Base-by-base conservation (phyloP, 2,797 vertebrate genomes). In the Tangara arthus region DNA sequence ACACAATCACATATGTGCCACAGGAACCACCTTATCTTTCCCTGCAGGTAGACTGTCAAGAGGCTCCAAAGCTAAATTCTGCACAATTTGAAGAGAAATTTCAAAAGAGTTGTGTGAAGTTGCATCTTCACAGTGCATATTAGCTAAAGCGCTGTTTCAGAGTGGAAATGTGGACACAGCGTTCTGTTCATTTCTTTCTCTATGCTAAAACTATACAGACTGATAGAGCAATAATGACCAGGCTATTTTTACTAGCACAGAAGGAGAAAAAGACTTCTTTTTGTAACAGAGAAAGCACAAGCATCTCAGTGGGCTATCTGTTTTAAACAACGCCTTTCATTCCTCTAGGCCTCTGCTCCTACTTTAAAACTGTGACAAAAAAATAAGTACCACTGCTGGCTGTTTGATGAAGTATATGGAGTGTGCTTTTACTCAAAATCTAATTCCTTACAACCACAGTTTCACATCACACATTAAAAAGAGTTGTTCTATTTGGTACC, bases 1-100 rank as follows among this genome's bases (percentile, higher is more conserved):
- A 39, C 19, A 65, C n/a, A 81, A 76, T 8, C 8, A 1, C 28
- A 11, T 3, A 37, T 0, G 0, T 4, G 6, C 30, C n/a, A 15
- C 35, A n/a, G 34, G 3, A 66, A 18, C 11, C 44, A 59, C 53
- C 32, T 70, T 53, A 71, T 15, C 27, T 44, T 78, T 72, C 41
- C 88, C 15, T 71, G 35, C 12, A 72, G 11, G 41, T 52, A 61
- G 28, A 44, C 30, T 24, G 17, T 8, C 34, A 86, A 65, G 23
- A 52, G 57, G 18, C 12, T 59, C 35, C 47, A 35, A 86, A 82
- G 16, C 23, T 47, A 61, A 94, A 69, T 79, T 72, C 82, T 78
- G 22, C 46, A 59, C 7, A 34, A 18, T 46, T 65, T 73, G 27
- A 52, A 77, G 68, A 57, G 3, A 83, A 44, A 82, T 65, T 76